Conservation (phyloP, 2,113 vertebrate species). For the Python bivittatus region DNA sequence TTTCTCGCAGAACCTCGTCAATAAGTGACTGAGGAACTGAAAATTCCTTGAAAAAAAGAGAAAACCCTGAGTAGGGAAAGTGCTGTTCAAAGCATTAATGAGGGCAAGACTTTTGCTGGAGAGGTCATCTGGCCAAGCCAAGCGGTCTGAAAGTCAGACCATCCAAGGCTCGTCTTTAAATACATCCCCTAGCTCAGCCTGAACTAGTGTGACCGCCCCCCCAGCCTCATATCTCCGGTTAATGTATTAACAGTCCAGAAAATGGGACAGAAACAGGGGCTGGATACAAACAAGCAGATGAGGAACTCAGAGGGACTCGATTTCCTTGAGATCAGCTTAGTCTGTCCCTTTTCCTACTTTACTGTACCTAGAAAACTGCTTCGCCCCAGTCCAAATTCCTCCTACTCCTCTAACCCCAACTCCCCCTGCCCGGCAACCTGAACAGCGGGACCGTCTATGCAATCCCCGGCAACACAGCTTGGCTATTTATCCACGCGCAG, state of each 20-base stretch:
- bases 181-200: background rate
- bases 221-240: background rate
- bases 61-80: background rate
- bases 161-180: background rate
- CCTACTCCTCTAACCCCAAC: background rate
- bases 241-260: background rate
- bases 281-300: background rate
- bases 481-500: background rate
- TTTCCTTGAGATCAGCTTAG: background rate
- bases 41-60: background rate
- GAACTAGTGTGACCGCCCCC: background rate
- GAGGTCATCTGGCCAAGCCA: no score
- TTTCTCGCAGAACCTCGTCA: background rate
- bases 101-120: background rate
- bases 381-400: background rate
- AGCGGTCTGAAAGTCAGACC: background rate
- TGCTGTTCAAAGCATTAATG: background rate
- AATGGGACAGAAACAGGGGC: background rate
- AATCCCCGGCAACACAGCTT: background rate
- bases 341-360: background rate
- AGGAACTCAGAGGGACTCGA: background rate
- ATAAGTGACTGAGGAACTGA: background rate
- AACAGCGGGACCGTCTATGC: background rate
- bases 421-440: background rate
- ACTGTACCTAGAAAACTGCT: fast-evolving